phyloP scores from a whole-genome alignment of 2,888 invertebrate genomes.

The Lepeophtheirus nordmannii region DNA sequence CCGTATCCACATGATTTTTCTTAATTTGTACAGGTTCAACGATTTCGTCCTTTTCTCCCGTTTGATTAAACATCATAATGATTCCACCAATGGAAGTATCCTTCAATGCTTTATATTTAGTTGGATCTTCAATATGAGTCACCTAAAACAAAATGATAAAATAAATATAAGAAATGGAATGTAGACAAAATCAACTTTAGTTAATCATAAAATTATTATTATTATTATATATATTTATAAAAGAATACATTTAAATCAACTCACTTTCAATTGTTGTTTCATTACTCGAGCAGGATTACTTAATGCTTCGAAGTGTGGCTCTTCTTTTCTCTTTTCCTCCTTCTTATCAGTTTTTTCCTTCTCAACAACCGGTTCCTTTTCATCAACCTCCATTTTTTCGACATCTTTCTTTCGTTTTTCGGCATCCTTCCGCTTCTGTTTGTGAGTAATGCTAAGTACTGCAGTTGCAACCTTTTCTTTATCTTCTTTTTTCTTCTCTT shows the following conservation, averaged over 20 bases:
- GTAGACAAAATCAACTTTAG: background rate
- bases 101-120: conserved; percentile 63
- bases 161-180: background rate
- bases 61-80: conserved; percentile 70
- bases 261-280: conserved; percentile 60
- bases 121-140: conserved; percentile 15
- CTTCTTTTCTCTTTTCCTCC: conserved; percentile 38
- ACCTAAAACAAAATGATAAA: background rate
- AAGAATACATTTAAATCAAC: conserved; percentile 63
- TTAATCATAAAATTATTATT: too few species aligned
- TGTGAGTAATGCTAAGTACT: conserved; percentile 86
- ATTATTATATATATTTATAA: too few species aligned
- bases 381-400: conserved; percentile 64
- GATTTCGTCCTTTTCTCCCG: conserved; percentile 49
- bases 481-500: conserved; percentile 96
- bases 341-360: conserved; percentile 48
- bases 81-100: conserved; percentile 89
- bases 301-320: conserved; percentile 76
- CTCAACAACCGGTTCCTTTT: conserved; percentile 48
- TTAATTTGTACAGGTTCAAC: conserved; percentile 59
- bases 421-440: conserved; percentile 68
- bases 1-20: conserved; percentile 29
- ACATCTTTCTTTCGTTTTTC: conserved; percentile 46
- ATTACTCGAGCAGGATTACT: conserved; percentile 87
- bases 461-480: conserved; percentile 89